Percentiles rank a stretch among this genome's conserved stretches.
Conservation (phyloP, 1,140 invertebrate species). For the Drosophila nigromelanica region DNA sequence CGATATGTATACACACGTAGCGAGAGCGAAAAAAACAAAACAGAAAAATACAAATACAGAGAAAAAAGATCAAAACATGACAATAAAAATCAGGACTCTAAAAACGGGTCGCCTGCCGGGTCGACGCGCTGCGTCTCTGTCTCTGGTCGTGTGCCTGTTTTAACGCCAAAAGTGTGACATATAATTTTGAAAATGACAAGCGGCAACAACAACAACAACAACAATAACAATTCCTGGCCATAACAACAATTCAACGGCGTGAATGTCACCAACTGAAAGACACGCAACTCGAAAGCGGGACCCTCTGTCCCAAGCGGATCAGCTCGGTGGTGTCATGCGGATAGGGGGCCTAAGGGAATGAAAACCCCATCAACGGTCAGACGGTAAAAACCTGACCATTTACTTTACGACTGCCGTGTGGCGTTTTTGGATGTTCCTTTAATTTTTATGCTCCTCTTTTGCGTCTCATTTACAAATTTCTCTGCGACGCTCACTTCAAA, state of each 20-base stretch:
- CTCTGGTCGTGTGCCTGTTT: slow-evolving; percentile 74
- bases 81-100: slow-evolving; percentile 79
- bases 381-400: slow-evolving; percentile 50
- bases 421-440: slow-evolving; percentile 54
- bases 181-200: slow-evolving; percentile 80
- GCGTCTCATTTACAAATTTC: slow-evolving; percentile 61
- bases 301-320: slow-evolving; percentile 10
- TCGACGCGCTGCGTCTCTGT: slow-evolving; percentile 13
- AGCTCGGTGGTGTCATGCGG: background rate
- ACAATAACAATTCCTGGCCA: slow-evolving; percentile 43
- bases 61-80: slow-evolving; percentile 79
- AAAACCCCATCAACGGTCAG: slow-evolving; percentile 2
- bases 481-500: background rate
- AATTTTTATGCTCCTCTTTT: slow-evolving; percentile 65
- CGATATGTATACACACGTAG: slow-evolving; percentile 15
- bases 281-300: slow-evolving; percentile 55
- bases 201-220: slow-evolving; percentile 59
- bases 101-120: slow-evolving; percentile 64
- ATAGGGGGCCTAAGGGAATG: background rate
- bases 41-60: slow-evolving; percentile 47
- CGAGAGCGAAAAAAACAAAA: slow-evolving; percentile 34
- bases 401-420: slow-evolving; percentile 72
- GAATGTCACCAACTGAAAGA: slow-evolving; percentile 76
- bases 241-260: slow-evolving; percentile 71
- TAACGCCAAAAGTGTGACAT: slow-evolving; percentile 81